These are phyloP conservation scores for Lepidothrix coronata DNA, from an alignment of 2,113 vertebrate species.

Conservation along the genomic window DNA sequence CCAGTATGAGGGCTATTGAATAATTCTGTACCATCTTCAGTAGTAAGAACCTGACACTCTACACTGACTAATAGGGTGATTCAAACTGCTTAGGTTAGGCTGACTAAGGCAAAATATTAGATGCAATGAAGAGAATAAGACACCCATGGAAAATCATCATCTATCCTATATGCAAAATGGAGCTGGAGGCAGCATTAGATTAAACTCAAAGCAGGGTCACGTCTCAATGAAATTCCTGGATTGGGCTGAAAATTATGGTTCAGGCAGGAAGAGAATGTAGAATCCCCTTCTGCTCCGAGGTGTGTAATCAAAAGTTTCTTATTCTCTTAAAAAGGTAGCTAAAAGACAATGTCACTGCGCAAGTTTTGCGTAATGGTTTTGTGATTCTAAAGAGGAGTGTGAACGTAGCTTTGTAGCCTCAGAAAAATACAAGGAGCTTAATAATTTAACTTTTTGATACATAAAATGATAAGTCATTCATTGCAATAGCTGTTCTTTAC, in stretches of 20 bases:
- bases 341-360: neutral
- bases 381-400: accelerated
- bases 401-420: neutral
- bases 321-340: neutral
- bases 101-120: neutral
- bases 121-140: neutral
- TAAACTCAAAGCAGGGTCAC: neutral
- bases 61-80: neutral
- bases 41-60: neutral
- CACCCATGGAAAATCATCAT: neutral
- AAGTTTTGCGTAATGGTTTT: neutral
- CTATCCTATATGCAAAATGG: neutral
- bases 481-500: neutral
- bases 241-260: neutral
- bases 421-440: neutral
- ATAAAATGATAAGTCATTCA: neutral
- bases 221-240: neutral
- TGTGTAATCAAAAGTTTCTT: neutral
- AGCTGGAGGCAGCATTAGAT: neutral
- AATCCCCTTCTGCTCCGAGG: neutral
- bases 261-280: neutral
- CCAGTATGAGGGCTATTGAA: neutral
- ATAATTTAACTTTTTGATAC: neutral
- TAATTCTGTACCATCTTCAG: neutral
- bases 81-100: neutral